Base-by-base conservation (phyloP, 1,140 invertebrate species). In the Heliconius melpomene region DNA sequence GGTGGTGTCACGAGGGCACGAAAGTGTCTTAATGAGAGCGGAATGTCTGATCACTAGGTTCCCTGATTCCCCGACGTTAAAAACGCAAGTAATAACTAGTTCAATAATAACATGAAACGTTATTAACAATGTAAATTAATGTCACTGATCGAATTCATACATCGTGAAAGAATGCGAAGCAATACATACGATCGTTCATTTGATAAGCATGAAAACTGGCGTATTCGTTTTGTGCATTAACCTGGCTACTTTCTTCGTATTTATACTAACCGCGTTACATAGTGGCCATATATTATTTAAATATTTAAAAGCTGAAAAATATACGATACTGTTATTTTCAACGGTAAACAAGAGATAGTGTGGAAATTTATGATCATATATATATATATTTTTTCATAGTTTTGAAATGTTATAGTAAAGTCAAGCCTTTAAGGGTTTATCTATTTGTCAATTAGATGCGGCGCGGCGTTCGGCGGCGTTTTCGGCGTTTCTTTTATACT, bases 161-260 rank as follows among this genome's bases (percentile, higher is more conserved):
- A 66, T 66, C 60, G 60, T 66, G 60, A 66, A 66, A 66, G 60
- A 66, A 66, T 66, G 60, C 60, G 29, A 66, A 66, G 9, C 11
- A 16, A 66, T 66, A 66, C 23, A 66, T 66, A 66, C 60, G 26
- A 66, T 66, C 60, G 60, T 29, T 7, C 23, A 7, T 29, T 66
- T 66, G 60, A 66, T 66, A 66, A 29, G 23, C 26, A 66, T 66
- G 38, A 75, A 75, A 75, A 75, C 74, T 66, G 74, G n/a, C 74
- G 60, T 60, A 32, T 60, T 66, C 60, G 54, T 60, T 75, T 60
- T 60, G 29, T 54, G 50, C 54, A 75, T 66, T 75, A 57, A 75
- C 54, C 52, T 38, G 54, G 60, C 29, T 66, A 60, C 74, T 75
- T 75, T 75, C 54, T 75, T 75, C 23, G 38, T 40, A 36, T 40